Evolutionary conservation across 2,888 invertebrate genomes (phyloP).

Genomic region (Hyposoter dolosus): DNA sequence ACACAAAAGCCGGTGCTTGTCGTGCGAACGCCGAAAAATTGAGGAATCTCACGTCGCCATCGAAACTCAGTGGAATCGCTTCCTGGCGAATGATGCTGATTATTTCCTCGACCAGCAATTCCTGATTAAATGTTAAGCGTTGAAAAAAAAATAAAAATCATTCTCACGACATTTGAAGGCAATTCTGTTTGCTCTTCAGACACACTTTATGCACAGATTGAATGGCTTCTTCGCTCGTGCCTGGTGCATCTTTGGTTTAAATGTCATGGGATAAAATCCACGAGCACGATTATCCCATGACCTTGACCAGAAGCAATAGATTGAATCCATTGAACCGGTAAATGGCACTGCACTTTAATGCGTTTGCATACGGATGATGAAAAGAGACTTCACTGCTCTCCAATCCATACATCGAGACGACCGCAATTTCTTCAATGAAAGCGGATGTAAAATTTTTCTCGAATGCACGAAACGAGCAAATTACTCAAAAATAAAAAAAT

Average conservation of each 20-base stretch:
- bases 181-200: constrained; percentile 4
- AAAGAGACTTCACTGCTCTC: background rate
- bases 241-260: constrained; percentile 38
- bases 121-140: constrained; percentile 82
- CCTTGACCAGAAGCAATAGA: constrained; percentile 9
- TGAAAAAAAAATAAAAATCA: background rate
- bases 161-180: constrained; percentile 56
- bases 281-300: constrained; percentile 58
- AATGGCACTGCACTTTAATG: background rate
- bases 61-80: constrained; percentile 88
- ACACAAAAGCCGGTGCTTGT: constrained; percentile 87
- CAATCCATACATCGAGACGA: too few relatives aligned
- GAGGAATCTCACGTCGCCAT: constrained; percentile 87
- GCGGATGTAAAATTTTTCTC: background rate
- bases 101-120: constrained; percentile 86
- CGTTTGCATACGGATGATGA: background rate
- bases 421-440: too few relatives aligned
- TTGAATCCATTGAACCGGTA: background rate
- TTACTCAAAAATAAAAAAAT: background rate
- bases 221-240: background rate
- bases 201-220: constrained; percentile 8
- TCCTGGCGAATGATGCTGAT: constrained; percentile 85
- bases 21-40: constrained; percentile 87
- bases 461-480: background rate
- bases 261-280: constrained; percentile 52